Conservation (phyloP, 2,888 invertebrate genomes). For the Orthonychiurus folsomi region DNA sequence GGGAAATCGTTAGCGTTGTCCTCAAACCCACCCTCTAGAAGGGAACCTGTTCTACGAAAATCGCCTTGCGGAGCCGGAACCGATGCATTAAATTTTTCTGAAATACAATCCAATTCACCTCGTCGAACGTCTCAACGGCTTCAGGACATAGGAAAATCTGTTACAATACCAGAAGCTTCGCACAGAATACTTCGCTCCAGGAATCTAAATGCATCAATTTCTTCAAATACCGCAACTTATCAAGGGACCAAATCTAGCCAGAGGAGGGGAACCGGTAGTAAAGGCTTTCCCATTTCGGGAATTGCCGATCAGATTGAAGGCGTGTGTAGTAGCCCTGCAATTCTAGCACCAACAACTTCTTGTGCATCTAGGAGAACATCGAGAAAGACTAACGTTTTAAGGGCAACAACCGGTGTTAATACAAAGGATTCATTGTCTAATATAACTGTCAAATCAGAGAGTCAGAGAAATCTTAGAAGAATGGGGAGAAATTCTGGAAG, state of each 20-base stretch:
- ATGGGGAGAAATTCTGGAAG: not conserved
- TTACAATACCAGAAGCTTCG: slow-evolving; percentile 4
- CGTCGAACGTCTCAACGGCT: slow-evolving; percentile 1
- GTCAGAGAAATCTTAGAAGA: not conserved
- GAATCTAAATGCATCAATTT: slow-evolving; percentile 27
- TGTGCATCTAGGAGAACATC: no score
- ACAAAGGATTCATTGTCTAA: no score
- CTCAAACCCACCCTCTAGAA: no score
- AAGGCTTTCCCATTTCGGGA: no score
- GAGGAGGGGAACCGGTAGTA: no score
- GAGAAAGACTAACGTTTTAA: no score
- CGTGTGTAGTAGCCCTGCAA: no score
- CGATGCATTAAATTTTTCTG: not conserved
- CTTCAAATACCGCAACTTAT: not conserved
- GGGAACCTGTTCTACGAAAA: not conserved
- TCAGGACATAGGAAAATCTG: not conserved
- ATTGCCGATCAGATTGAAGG: no score
- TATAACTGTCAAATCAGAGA: not conserved
- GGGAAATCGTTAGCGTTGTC: not conserved
- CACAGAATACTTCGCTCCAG: slow-evolving; percentile 32
- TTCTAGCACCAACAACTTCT: no score
- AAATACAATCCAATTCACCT: not conserved
- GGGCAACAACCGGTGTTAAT: no score
- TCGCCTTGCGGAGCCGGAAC: not conserved
- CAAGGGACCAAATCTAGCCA: slow-evolving; percentile 1